Conservation (phyloP, 2,888 invertebrate genomes). For the Lacanobia wlatinum region DNA sequence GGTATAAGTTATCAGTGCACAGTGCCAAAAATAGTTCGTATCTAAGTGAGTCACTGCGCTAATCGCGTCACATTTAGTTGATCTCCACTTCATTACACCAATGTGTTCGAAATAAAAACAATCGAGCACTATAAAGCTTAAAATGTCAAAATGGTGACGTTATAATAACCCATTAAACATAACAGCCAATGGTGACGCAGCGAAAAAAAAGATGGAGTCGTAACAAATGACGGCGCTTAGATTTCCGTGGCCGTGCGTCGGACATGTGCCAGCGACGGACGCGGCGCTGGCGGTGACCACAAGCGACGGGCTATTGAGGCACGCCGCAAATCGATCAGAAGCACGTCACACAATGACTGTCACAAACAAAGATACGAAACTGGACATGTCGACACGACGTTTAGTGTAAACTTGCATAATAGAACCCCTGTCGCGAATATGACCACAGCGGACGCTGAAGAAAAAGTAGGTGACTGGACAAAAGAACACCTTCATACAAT, state of each 20-base stretch:
- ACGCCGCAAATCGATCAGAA: constrained; percentile 79
- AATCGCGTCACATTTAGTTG: constrained; percentile 40
- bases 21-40: constrained; percentile 32
- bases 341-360: constrained; percentile 67
- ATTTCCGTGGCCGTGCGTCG: constrained; percentile 38
- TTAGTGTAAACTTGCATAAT: constrained; percentile 50
- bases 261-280: constrained; percentile 46
- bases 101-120: constrained; percentile 17
- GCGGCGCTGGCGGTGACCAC: constrained; percentile 49
- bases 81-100: constrained; percentile 38
- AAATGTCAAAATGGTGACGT: constrained; percentile 31
- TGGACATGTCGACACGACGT: constrained; percentile 39
- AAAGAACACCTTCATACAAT: constrained; percentile 27
- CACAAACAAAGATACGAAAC: constrained; percentile 57
- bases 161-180: constrained; percentile 35
- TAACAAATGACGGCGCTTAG: constrained; percentile 40
- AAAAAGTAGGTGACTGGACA: constrained; percentile 21
- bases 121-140: constrained; percentile 33
- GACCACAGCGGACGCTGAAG: neutral
- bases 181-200: constrained; percentile 25
- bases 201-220: constrained; percentile 33
- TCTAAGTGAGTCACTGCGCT: constrained; percentile 26
- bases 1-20: constrained; percentile 16
- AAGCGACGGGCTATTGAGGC: constrained; percentile 67
- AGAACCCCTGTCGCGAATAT: constrained; percentile 22